These are phyloP conservation scores for Steinernema hermaphroditum DNA, from an alignment of 2,888 invertebrate species.

Conservation along the genomic window DNA sequence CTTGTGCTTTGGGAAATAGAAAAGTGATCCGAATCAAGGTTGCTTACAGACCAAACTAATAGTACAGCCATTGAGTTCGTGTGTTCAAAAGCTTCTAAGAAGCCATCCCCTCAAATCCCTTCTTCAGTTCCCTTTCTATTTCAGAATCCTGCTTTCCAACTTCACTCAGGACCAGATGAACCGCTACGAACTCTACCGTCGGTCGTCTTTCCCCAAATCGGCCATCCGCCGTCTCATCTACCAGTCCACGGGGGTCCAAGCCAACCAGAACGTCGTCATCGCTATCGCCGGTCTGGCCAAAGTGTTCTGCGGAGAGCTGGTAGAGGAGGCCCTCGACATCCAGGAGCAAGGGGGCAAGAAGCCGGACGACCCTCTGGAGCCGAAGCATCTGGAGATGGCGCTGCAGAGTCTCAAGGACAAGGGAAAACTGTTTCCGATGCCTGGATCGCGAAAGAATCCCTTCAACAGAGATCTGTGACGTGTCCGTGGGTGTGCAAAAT, in stretches of 20 bases:
- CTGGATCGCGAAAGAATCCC: slow-evolving; percentile 19
- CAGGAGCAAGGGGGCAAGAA: not conserved
- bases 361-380: slow-evolving; percentile 65
- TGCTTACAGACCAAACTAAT: too few species aligned
- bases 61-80: too few species aligned
- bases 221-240: slow-evolving; percentile 90
- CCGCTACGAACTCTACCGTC: slow-evolving; percentile 95
- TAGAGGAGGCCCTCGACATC: slow-evolving; percentile 79
- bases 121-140: slow-evolving; percentile 67
- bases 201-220: slow-evolving; percentile 96
- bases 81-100: too few species aligned
- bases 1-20: too few species aligned
- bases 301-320: slow-evolving; percentile 96
- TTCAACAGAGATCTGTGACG: not conserved
- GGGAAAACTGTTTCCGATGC: slow-evolving; percentile 13
- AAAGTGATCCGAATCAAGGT: too few species aligned
- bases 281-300: slow-evolving; percentile 99
- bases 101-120: too few species aligned
- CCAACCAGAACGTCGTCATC: slow-evolving; percentile 97
- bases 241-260: slow-evolving; percentile 92
- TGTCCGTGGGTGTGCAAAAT: not conserved
- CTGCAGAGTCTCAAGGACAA: slow-evolving; percentile 15
- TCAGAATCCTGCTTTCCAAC: slow-evolving; percentile 91
- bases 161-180: slow-evolving; percentile 97
- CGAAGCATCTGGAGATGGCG: slow-evolving; percentile 14